Conservation (phyloP, 2,113 vertebrate genomes). For the Ptyas mucosa region DNA sequence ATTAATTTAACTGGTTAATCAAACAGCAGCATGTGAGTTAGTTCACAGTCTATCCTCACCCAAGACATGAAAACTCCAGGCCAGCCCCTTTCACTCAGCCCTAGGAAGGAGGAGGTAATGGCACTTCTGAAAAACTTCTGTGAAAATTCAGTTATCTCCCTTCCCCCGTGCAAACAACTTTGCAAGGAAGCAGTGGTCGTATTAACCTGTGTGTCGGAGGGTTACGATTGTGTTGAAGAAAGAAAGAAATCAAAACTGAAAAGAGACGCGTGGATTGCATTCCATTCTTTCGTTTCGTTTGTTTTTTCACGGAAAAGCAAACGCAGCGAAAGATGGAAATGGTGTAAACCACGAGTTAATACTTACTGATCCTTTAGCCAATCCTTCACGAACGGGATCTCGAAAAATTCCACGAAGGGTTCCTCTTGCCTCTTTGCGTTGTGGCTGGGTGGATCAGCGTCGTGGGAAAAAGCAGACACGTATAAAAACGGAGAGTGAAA, state of each 20-base stretch:
- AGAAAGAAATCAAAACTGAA: slow-evolving; percentile 15
- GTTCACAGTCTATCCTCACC: neutral
- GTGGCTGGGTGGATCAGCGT: slow-evolving; percentile 65
- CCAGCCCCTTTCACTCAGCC: neutral
- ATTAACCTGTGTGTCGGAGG: neutral
- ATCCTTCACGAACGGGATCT: slow-evolving; percentile 85
- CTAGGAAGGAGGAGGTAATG: neutral
- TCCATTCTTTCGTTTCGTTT: neutral
- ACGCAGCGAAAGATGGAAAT: neutral
- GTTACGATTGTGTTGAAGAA: neutral
- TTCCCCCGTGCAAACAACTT: slow-evolving; percentile 4
- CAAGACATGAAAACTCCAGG: neutral
- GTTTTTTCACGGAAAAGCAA: neutral
- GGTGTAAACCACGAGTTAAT: neutral
- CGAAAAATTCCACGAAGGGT: slow-evolving; percentile 71
- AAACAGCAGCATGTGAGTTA: neutral
- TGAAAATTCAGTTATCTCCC: neutral
- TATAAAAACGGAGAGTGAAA: slow-evolving; percentile 21
- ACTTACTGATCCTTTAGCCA: slow-evolving; percentile 75
- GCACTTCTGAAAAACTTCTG: neutral
- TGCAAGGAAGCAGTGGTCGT: neutral
- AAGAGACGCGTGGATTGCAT: neutral
- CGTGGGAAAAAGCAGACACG: neutral
- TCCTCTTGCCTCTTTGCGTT: slow-evolving; percentile 76
- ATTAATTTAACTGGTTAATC: neutral